phyloP scores from a whole-genome alignment of 2,113 vertebrate species.

The Petrocephalus zakoni region DNA sequence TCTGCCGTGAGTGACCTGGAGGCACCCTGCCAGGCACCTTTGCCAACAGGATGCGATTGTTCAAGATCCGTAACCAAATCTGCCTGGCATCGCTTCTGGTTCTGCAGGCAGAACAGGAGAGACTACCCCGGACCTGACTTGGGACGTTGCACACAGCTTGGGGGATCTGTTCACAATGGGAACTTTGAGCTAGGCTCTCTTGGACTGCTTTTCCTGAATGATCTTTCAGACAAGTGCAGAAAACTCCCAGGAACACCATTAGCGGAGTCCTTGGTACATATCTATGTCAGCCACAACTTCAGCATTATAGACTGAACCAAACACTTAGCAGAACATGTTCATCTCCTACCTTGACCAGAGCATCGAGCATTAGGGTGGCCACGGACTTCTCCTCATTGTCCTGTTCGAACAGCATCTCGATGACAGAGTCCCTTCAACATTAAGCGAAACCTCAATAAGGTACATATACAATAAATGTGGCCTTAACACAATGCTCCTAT shows the following conservation, averaged over 20 bases:
- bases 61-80: neutral
- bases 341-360: conserved; percentile 78
- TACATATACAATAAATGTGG: neutral
- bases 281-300: neutral
- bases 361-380: conserved; percentile 86
- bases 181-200: neutral
- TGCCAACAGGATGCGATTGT: neutral
- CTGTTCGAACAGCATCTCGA: conserved; percentile 94
- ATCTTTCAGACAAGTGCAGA: neutral
- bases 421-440: conserved; percentile 79
- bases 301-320: neutral
- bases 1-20: neutral
- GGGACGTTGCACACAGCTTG: neutral
- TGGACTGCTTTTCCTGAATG: neutral
- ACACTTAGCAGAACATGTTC: neutral
- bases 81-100: neutral
- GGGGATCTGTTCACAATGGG: neutral
- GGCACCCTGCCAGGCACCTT: neutral
- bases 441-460: neutral
- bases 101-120: neutral
- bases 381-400: conserved; percentile 97
- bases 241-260: neutral
- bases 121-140: neutral
- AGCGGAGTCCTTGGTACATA: neutral
- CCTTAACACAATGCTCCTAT: neutral